A percentile compares a stretch with the other conserved stretches of the same genome.
These are phyloP conservation scores for Ceryle rudis DNA, from an alignment of 2,797 vertebrate genomes.

Conservation along the genomic window DNA sequence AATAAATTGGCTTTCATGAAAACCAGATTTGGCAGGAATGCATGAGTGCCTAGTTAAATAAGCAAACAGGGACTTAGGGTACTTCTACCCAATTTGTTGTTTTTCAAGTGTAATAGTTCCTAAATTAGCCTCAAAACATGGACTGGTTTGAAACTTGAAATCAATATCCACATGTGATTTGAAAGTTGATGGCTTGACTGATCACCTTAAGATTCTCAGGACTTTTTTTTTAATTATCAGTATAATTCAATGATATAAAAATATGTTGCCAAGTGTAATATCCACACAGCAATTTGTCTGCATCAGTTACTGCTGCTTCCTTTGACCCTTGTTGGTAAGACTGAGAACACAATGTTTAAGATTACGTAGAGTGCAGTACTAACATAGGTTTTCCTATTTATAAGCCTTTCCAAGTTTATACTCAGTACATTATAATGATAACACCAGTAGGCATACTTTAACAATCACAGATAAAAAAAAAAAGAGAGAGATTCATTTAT, in stretches of 20 bases:
- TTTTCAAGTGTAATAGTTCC: slow-evolving; percentile 66
- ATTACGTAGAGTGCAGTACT: not conserved
- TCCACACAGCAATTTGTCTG: not conserved
- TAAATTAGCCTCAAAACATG: slow-evolving; percentile 59
- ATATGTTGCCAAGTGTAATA: not conserved
- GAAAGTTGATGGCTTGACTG: not conserved
- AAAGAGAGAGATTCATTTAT: not conserved
- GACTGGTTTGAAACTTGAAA: slow-evolving; percentile 45
- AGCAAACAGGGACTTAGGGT: slow-evolving; percentile 52
- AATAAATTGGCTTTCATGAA: slow-evolving; percentile 77
- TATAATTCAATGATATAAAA: not conserved
- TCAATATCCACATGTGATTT: not conserved
- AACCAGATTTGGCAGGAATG: slow-evolving; percentile 71
- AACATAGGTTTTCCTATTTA: not conserved
- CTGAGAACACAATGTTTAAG: not conserved
- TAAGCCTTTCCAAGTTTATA: not conserved
- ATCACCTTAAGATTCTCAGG: not conserved
- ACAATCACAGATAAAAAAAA: not conserved
- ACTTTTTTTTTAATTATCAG: not conserved
- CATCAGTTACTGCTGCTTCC: not conserved
- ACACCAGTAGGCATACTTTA: not conserved
- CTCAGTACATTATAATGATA: not conserved
- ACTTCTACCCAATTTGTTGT: slow-evolving; percentile 56
- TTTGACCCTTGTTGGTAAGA: not conserved
- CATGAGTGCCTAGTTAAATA: slow-evolving; percentile 68